Evolutionary conservation across 2,113 vertebrate species (phyloP), one percentile per base, ranked within the genome.

Genomic region (Scophthalmus maximus): DNA sequence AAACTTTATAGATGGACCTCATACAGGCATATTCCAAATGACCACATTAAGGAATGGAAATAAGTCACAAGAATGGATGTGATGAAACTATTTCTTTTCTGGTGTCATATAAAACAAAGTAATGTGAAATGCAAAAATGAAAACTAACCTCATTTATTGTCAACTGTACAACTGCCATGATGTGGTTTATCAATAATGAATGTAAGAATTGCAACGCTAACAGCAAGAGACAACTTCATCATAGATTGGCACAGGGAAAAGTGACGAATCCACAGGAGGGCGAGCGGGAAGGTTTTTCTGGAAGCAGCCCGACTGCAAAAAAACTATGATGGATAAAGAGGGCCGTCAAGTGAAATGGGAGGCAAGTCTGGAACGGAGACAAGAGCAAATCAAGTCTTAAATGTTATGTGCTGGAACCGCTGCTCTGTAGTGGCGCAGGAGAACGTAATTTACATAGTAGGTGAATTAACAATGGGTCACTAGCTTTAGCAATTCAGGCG

Each of bases 321-420:
- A 87, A 51, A 52, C 69, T 36, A 58, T 80, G 73, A 89, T 76
- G 75, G 73, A 90, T 83, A 82, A 67, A 75, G 56, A 75, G 68
- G n/a, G 42, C 73, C 77, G 76, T 73, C 68, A 60, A 40, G 62
- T 63, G 59, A 57, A 79, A 68, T 60, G 78, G 66, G 67, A 73
- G 66, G 27, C 46, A 51, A 77, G 47, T 58, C 59, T 2, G 23
- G 20, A 44, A 68, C 64, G 26, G 60, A 69, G 60, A 71, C 52
- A 59, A 22, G 69, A 89, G 82, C 78, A 79, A 90, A 89, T 89
- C 87, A 84, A 76, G 73, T 52, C 65, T 2, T n/a, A n/a, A n/a
- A n/a, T n/a, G n/a, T n/a, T n/a, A n/a, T n/a, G n/a, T n/a, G 32
- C 36, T 40, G 8, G n/a, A 46, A 46, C 17, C 8, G 42, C 6